Evolutionary conservation across 2,113 vertebrate species (phyloP).

Genomic region (Australoheros scitulus): DNA sequence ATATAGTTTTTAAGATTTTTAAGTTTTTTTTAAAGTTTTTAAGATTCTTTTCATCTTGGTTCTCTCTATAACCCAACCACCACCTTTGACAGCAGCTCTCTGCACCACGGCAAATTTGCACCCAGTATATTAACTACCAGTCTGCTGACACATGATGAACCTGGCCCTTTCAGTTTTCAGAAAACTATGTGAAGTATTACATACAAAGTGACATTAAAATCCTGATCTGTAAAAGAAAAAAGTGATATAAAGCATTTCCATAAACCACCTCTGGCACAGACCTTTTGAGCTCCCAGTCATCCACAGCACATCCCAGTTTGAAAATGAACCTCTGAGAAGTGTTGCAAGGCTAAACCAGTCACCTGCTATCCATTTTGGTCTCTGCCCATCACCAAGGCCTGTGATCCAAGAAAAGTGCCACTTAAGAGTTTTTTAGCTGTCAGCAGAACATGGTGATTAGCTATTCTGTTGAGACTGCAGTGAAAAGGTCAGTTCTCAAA

Average conservation of each 20-base stretch:
- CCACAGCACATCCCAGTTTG: background rate
- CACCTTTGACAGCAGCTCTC: too few species aligned
- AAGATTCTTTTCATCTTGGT: too few species aligned
- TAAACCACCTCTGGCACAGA: too few species aligned
- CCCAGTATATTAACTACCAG: background rate
- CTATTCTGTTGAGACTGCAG: background rate
- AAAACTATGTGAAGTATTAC: too few species aligned
- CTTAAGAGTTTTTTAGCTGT: background rate
- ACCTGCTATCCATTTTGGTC: background rate
- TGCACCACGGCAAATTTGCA: background rate
- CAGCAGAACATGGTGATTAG: background rate
- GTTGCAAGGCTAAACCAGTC: background rate
- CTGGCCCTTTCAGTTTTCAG: background rate
- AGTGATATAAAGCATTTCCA: background rate
- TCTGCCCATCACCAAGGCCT: background rate
- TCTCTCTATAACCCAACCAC: background rate
- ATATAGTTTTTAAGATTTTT: background rate
- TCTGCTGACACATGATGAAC: background rate
- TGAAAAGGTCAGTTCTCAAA: constrained; percentile 18
- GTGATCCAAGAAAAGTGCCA: background rate
- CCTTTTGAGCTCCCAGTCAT: background rate
- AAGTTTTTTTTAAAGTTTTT: too few species aligned
- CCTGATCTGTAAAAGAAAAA: background rate
- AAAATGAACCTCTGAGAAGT: background rate
- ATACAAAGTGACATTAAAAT: background rate